Conservation (phyloP, 2,113 vertebrate species). For the rat (Rattus norvegicus) region GRCr8 NC_086023.1:112861501-112862000, state of each 20-base stretch:
- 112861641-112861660: slow-evolving; percentile 15
- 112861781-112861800: not conserved
- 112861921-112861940: not conserved
- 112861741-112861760: not conserved
- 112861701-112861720: slow-evolving; percentile 21
- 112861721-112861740: not conserved
- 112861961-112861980: not conserved
- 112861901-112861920: not conserved
- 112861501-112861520: slow-evolving; percentile 40
- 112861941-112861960: not conserved
- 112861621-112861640: slow-evolving; percentile 41
- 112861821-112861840: slow-evolving; percentile 16
- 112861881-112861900: not conserved
- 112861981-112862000: not conserved
- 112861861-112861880: not conserved
- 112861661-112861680: slow-evolving; percentile 43
- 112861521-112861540: slow-evolving; percentile 25
- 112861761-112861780: not conserved
- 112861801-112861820: not conserved
- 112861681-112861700: slow-evolving; percentile 47
- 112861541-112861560: slow-evolving; percentile 25
- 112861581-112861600: slow-evolving; percentile 26
- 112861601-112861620: slow-evolving; percentile 63
- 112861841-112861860: not conserved
- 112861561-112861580: slow-evolving; percentile 64